Evolutionary conservation across 92 coral and sea anemone genomes (phyloP).

Genomic region (Epizoanthus ramosus): DNA sequence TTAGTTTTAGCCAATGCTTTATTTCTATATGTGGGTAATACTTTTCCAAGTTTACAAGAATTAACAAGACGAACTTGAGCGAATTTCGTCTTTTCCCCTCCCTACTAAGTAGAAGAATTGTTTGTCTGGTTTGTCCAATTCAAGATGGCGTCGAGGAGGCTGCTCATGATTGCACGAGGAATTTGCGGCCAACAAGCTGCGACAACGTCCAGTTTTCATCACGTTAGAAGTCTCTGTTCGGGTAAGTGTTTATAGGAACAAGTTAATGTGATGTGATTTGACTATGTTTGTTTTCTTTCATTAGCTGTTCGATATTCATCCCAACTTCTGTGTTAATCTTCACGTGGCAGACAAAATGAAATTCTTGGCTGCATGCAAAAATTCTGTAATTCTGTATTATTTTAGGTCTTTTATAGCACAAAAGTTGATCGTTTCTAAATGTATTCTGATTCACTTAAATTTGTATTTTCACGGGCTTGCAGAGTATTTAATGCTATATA

Average conservation of each 20-base stretch:
- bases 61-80: too few relatives aligned
- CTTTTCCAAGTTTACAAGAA: too few relatives aligned
- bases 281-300: too few relatives aligned
- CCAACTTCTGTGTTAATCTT: too few relatives aligned
- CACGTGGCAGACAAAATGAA: neutral
- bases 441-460: neutral
- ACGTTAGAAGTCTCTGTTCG: slow-evolving; percentile 67
- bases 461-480: too few relatives aligned
- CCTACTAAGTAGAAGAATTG: neutral
- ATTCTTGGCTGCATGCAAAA: too few relatives aligned
- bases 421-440: neutral
- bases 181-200: slow-evolving; percentile 56
- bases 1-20: too few relatives aligned
- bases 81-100: slow-evolving; percentile 35
- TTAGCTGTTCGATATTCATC: too few relatives aligned
- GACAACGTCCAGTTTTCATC: slow-evolving; percentile 33
- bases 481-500: too few relatives aligned
- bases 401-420: neutral
- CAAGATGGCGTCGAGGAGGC: slow-evolving; percentile 85
- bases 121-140: neutral
- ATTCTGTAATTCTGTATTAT: too few relatives aligned
- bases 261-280: neutral
- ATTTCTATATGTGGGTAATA: too few relatives aligned
- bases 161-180: slow-evolving; percentile 72
- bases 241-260: slow-evolving; percentile 44